Evolutionary conservation across 2,888 invertebrate species (phyloP).

Genomic region (Drosophila stalkeri): DNA sequence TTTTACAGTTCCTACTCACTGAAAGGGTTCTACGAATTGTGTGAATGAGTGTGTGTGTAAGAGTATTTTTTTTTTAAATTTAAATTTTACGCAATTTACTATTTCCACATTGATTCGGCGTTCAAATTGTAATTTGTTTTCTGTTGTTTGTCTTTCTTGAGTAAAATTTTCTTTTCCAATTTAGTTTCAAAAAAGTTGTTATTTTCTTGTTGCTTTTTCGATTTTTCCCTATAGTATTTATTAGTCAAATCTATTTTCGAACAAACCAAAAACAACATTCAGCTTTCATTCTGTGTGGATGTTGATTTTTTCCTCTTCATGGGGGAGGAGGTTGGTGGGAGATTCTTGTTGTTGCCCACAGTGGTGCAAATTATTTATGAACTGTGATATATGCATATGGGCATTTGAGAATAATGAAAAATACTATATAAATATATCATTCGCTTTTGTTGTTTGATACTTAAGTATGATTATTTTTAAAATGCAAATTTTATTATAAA

Average conservation of each 20-base stretch:
- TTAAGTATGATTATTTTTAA: background rate
- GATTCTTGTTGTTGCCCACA: conserved; percentile 28
- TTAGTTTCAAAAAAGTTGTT: conserved; percentile 28
- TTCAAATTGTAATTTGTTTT: conserved; percentile 37
- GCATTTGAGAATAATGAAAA: conserved; percentile 3
- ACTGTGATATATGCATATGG: conserved; percentile 1
- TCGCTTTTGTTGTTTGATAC: background rate
- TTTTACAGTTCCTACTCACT: conserved; percentile 13
- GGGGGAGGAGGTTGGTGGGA: conserved; percentile 29
- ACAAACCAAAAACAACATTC: conserved; percentile 55
- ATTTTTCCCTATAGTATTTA: conserved; percentile 78
- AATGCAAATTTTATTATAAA: background rate
- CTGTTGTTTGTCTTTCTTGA: conserved; percentile 43
- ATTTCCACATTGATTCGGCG: conserved; percentile 33
- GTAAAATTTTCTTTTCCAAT: conserved; percentile 51
- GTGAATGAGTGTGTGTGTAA: conserved; percentile 4
- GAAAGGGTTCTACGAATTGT: conserved; percentile 43
- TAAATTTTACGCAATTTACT: conserved; percentile 57
- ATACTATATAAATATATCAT: background rate
- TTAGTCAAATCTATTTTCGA: conserved; percentile 83
- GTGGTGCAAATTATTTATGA: conserved; percentile 35
- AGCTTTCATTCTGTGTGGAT: conserved; percentile 41
- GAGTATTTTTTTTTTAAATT: conserved; percentile 11
- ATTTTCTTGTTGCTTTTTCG: conserved; percentile 53
- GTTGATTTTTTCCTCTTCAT: conserved; percentile 39